Base-by-base conservation (phyloP, 2,113 vertebrate genomes). In the Lagopus leucura region DNA sequence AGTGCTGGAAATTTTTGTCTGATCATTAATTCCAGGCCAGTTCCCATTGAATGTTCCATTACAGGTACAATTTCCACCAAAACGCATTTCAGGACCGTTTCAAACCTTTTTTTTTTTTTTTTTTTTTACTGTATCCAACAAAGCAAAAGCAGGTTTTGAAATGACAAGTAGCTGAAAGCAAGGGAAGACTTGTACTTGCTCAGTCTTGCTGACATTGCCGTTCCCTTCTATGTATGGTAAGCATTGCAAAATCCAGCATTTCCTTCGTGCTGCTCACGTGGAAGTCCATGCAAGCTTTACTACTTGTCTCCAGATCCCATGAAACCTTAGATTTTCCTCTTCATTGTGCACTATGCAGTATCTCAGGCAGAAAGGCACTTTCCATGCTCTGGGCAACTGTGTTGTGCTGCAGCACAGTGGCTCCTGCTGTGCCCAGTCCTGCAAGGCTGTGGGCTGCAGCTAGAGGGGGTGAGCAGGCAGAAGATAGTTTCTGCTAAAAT, bases 391-490 rank as follows among this genome's bases (percentile, higher is more conserved):
- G 47, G 22, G 60, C 69, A 42, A 28, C 36, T 27, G n/a, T 21
- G 22, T 4, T 36, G 42, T 36, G 21, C 36, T 14, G 57, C 12
- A 45, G 57, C 0, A 8, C 27, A 10, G n/a, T 0, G 0, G 34
- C 72, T 93, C 30, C 50, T 38, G 61, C 9, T 22, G 36, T 17
- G 15, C 7, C 27, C 61, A 54, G 42, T 47, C 75, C 81, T 96
- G 95, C 78, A 90, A 94, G 81, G 67, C 82, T 95, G 47, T 70
- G 84, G 67, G 8, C 90, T 55, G 88, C 94, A 95, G 96, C 93
- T 94, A 95, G 95, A 96, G 94, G 95, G 94, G 86, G 94, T 94
- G 93, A 95, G 91, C 91, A 78, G 79, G 88, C 91, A 97, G 91
- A 84, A 93, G 82, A 95, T 90, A 24, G 45, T 83, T 88, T 47